phyloP scores from a whole-genome alignment of 2,888 invertebrate genomes.

The Pterobdella sp. region DNA sequence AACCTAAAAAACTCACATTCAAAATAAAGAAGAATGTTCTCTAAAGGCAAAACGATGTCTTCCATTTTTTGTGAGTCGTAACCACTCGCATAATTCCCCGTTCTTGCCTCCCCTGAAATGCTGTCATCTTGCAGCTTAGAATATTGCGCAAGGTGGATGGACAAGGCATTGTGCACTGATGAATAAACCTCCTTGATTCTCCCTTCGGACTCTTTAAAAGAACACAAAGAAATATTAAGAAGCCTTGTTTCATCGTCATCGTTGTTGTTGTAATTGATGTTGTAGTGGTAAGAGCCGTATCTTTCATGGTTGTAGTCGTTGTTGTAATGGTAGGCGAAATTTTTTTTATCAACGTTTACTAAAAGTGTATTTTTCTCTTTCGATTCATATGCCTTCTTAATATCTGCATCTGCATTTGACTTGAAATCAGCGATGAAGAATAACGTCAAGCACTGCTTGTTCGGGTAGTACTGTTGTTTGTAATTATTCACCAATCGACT shows the following conservation, averaged over 20 bases:
- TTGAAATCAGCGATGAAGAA: conserved; percentile 4
- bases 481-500: not conserved
- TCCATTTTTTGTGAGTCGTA: not conserved
- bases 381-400: not conserved
- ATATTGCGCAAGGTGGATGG: conserved; percentile 14
- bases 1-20: too few relatives aligned
- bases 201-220: not conserved
- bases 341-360: not conserved
- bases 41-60: not conserved
- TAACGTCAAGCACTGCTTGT: not conserved
- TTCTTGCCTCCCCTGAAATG: not conserved
- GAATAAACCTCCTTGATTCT: conserved; percentile 9
- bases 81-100: not conserved
- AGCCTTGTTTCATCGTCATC: not conserved
- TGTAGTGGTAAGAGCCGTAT: not conserved
- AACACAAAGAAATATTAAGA: not conserved
- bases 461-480: not conserved
- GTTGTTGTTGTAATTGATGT: not conserved
- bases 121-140: not conserved
- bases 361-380: not conserved
- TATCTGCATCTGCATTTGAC: not conserved
- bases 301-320: not conserved
- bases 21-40: not conserved
- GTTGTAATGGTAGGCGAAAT: not conserved
- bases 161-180: conserved; percentile 9